Conservation (phyloP, 2,797 vertebrate genomes). For the Dendrocincla tyrannina region DNA sequence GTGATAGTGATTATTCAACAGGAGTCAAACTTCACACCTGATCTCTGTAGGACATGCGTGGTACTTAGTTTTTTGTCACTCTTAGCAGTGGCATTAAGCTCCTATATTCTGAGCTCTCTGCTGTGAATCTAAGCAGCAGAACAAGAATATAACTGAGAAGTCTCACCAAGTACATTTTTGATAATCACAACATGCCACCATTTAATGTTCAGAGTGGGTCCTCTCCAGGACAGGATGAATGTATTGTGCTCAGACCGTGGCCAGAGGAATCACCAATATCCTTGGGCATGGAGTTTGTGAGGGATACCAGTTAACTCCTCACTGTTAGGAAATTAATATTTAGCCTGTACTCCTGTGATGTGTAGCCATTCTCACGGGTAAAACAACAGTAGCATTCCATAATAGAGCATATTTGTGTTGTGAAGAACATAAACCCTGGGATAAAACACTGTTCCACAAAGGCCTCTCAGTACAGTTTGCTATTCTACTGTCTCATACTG, state of each 20-base stretch:
- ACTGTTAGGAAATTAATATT: neutral
- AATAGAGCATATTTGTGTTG: neutral
- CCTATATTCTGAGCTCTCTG: neutral
- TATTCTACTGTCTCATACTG: neutral
- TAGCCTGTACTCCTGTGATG: neutral
- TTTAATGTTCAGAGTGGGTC: neutral
- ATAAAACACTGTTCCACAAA: neutral
- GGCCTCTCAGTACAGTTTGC: neutral
- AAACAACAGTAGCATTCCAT: neutral
- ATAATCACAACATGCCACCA: neutral
- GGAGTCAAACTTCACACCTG: neutral
- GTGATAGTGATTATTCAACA: neutral
- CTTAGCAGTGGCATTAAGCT: neutral
- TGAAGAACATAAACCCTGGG: too few relatives aligned
- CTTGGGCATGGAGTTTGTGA: neutral
- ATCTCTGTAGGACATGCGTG: neutral
- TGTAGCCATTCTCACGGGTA: neutral
- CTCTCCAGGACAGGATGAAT: neutral
- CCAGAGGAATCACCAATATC: neutral
- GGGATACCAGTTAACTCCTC: neutral
- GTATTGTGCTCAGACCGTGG: neutral
- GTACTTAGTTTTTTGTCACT: neutral
- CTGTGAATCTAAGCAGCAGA: neutral
- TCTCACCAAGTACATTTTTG: neutral
- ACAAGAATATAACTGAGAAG: neutral